These are phyloP conservation scores for Caenorhabditis uteleia DNA, from an alignment of 2,888 invertebrate genomes.

Conservation along the genomic window DNA sequence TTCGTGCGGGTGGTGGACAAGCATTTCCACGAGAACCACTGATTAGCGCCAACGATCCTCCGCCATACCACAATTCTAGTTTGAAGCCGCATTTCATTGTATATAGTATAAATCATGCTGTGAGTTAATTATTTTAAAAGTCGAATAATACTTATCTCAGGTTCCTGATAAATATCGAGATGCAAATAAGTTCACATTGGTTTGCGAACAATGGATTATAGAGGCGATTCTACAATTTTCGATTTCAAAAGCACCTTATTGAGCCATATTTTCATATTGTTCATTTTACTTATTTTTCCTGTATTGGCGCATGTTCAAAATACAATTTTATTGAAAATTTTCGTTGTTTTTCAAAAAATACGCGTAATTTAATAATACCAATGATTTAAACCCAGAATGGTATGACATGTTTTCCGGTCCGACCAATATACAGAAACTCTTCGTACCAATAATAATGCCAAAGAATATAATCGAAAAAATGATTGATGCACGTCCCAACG, in stretches of 20 bases:
- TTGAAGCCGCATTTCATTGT: slow-evolving; percentile 22
- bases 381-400: slow-evolving; percentile 62
- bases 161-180: slow-evolving; percentile 25
- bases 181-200: slow-evolving; percentile 16
- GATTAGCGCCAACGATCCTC: slow-evolving; percentile 7
- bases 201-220: slow-evolving; percentile 32
- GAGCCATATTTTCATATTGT: background rate
- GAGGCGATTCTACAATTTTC: slow-evolving; percentile 28
- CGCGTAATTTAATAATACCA: too few species aligned
- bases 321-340: too few species aligned
- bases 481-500: slow-evolving; percentile 53
- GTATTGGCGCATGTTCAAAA: too few species aligned
- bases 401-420: slow-evolving; percentile 57
- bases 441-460: slow-evolving; percentile 64
- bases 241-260: slow-evolving; percentile 14
- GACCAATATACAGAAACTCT: slow-evolving; percentile 50
- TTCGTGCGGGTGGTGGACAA: slow-evolving; percentile 21
- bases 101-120: slow-evolving; percentile 26
- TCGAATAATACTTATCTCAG: slow-evolving; percentile 7
- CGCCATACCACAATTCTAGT: slow-evolving; percentile 20
- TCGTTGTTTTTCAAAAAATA: too few species aligned
- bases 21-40: slow-evolving; percentile 12
- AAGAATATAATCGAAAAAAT: slow-evolving; percentile 59
- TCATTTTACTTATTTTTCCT: too few species aligned
- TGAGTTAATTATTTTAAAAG: slow-evolving; percentile 1